Percentiles rank a stretch among this genome's conserved stretches.
Evolutionary conservation across 1,140 invertebrate genomes (phyloP).

Genomic region (Procambarus clarkii): DNA sequence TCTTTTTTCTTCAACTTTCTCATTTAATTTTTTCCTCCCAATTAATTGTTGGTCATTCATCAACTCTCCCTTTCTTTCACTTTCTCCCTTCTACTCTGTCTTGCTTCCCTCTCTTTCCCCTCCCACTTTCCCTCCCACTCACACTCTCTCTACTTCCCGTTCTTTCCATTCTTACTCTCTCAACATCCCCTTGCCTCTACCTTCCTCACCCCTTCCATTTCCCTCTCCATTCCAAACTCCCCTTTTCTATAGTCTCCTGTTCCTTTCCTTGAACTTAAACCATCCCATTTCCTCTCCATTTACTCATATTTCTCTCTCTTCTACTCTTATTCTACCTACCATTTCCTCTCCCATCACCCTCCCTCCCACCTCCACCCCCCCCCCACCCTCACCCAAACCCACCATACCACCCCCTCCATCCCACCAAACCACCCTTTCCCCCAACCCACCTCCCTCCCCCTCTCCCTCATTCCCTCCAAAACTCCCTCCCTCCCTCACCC

Average conservation of each 20-base stretch:
- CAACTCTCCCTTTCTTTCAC: background rate
- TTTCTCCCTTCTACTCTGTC: background rate
- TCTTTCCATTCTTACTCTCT: background rate
- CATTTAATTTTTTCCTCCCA: too few relatives aligned
- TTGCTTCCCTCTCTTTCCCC: background rate
- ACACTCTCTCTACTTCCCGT: background rate
- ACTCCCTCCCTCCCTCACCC: background rate
- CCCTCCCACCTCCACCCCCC: background rate
- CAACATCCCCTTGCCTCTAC: background rate
- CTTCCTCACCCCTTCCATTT: background rate
- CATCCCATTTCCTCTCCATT: background rate
- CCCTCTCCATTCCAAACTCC: too few relatives aligned
- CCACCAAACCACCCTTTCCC: background rate
- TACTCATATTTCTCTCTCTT: background rate
- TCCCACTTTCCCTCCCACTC: background rate
- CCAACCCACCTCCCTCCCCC: background rate
- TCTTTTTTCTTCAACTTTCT: background rate
- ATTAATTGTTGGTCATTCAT: too few relatives aligned
- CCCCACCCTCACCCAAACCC: background rate
- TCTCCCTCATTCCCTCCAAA: background rate
- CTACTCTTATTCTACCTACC: background rate
- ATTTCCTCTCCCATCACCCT: background rate
- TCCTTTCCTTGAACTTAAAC: background rate
- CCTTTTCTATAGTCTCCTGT: background rate
- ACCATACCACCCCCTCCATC: constrained; percentile 1